Base-by-base conservation (phyloP, 2,113 vertebrate genomes). In the Takifugu bimaculatus region DNA sequence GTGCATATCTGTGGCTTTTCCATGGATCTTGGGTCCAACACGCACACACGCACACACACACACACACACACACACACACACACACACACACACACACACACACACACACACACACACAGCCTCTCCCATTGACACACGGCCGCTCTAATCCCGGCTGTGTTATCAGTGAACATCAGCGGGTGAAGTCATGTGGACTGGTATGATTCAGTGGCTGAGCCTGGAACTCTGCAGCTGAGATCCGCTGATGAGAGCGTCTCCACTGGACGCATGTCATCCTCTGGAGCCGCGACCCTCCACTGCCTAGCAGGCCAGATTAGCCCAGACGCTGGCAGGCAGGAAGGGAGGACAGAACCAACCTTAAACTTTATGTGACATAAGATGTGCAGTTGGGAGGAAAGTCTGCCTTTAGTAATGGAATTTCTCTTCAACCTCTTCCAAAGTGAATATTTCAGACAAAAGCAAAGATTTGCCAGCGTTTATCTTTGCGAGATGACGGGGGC, bases 131-230 rank as follows among this genome's bases (percentile, higher is more conserved):
- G 54, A 75, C 72, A 64, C 59, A 60, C 63, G n/a, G 50, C 43
- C 56, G 45, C 56, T 60, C 77, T 82, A 86, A 87, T 87, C 82
- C 79, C 13, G 3, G 60, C 48, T 26, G 60, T 11, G 60, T 87
- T 87, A 87, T 90, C 86, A 75, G 70, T 7, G 43, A 55, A 61
- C 84, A 86, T 88, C 80, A 77, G 75, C 2, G 63, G 80, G 85
- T 81, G 86, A 87, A 90, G 84, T 90, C 86, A 88, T 87, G 85
- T 84, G 85, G 78, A 87, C 77, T 51, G 83, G 83, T 81, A 88
- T 89, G 85, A 81, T 78, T 77, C 81, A 77, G 65, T n/a, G 72
- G 65, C 77, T 67, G 74, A 81, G 65, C 68, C 62, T 71, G 55
- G 28, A 70, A 74, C 49, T 56, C 61, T 29, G n/a, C 77, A 72